These are phyloP conservation scores for Argyresthia goedartella DNA, from an alignment of 2,888 invertebrate genomes.

Conservation along the genomic window DNA sequence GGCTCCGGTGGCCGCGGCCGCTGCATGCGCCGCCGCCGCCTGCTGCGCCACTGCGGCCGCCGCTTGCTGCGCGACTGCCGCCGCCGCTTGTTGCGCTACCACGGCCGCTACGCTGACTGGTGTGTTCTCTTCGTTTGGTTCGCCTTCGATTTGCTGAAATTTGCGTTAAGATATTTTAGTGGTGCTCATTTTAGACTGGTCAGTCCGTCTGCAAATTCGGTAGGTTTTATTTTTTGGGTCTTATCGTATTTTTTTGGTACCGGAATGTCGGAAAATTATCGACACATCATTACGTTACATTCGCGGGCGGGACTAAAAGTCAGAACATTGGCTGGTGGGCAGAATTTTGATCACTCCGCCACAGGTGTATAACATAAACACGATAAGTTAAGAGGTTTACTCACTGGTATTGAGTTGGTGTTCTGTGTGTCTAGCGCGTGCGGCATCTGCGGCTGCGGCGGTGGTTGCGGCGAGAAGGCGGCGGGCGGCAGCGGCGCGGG, in stretches of 20 bases:
- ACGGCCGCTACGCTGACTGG: conserved; percentile 63
- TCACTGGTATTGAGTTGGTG: background rate
- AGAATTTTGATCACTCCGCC: too few relatives aligned
- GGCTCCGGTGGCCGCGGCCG: conserved; percentile 36
- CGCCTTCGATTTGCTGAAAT: conserved; percentile 53
- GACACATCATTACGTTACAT: too few relatives aligned
- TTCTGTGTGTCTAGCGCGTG: conserved; percentile 74
- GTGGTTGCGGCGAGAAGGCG: conserved; percentile 61
- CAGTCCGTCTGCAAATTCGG: background rate
- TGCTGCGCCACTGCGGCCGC: conserved; percentile 62
- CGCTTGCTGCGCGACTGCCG: conserved; percentile 50
- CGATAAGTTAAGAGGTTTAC: background rate
- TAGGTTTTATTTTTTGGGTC: too few relatives aligned
- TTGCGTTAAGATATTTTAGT: background rate
- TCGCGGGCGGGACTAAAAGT: too few relatives aligned
- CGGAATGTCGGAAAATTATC: too few relatives aligned
- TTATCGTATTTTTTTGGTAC: too few relatives aligned
- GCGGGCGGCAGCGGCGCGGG: conserved; percentile 52
- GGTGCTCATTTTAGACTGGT: background rate
- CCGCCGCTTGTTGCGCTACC: conserved; percentile 48
- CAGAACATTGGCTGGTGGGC: too few relatives aligned
- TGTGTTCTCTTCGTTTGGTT: conserved; percentile 66
- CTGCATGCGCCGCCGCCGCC: conserved; percentile 25
- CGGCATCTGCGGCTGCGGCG: conserved; percentile 44
- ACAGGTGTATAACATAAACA: too few relatives aligned